Evolutionary conservation across 92 coral and sea anemone genomes (phyloP).

Genomic region (Virgularia gustaviana): DNA sequence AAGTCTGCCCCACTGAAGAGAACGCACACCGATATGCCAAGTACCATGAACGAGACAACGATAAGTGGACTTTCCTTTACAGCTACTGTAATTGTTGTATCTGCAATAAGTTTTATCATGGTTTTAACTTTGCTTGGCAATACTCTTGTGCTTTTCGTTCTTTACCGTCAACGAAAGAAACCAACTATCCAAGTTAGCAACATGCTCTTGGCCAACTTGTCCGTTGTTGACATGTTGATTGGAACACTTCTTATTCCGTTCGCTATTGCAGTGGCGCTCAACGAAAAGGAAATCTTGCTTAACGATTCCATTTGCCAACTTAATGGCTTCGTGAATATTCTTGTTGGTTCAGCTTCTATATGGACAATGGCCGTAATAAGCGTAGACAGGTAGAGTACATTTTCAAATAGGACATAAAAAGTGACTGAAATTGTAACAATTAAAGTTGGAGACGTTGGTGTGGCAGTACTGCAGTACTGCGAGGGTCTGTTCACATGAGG

Average conservation of each 20-base stretch:
- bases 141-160: constrained; percentile 64
- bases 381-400: constrained; percentile 77
- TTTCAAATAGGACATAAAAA: no score
- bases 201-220: constrained; percentile 75
- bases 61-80: constrained; percentile 15
- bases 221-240: constrained; percentile 69
- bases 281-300: constrained; percentile 54
- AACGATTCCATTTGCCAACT: constrained; percentile 69
- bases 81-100: constrained; percentile 48
- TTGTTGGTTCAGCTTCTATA: constrained; percentile 80
- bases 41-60: constrained; percentile 6
- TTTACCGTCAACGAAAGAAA: constrained; percentile 70
- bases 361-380: constrained; percentile 85
- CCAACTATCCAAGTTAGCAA: constrained; percentile 72
- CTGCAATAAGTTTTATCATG: constrained; percentile 49
- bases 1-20: not conserved
- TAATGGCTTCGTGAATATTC: constrained; percentile 81
- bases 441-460: no score
- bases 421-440: no score
- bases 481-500: no score
- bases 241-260: constrained; percentile 73
- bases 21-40: not conserved
- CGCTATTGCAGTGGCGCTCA: constrained; percentile 49
- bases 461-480: no score
- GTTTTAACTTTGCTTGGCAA: constrained; percentile 65